These are phyloP conservation scores for Pimephales promelas DNA, from an alignment of 2,113 vertebrate genomes.

Conservation along the genomic window DNA sequence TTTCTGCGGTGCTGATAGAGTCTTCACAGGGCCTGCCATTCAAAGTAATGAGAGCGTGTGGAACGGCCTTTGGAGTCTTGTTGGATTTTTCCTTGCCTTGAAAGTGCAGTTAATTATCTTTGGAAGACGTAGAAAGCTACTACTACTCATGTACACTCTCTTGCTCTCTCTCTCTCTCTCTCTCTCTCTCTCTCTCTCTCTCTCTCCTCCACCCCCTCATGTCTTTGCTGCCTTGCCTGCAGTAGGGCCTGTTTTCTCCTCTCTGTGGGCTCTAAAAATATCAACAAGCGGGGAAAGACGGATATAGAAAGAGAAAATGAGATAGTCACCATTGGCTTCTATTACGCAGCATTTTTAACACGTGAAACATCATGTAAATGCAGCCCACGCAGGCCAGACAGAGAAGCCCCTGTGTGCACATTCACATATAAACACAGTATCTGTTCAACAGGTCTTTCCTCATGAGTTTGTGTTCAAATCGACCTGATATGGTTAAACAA, in stretches of 20 bases:
- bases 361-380: conserved; percentile 35
- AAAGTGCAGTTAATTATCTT: conserved; percentile 41
- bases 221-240: conserved; percentile 61
- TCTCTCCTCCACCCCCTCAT: conserved; percentile 42
- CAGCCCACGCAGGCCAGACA: conserved; percentile 17
- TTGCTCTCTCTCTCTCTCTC: conserved; percentile 11
- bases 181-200: conserved; percentile 21
- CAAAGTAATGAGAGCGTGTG: conserved; percentile 40
- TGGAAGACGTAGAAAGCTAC: conserved; percentile 33
- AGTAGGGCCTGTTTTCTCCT: conserved; percentile 82
- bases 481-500: not conserved
- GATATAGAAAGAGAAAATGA: not conserved
- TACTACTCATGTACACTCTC: conserved; percentile 16
- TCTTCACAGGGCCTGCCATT: conserved; percentile 42
- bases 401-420: not conserved
- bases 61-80: conserved; percentile 23
- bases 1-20: conserved; percentile 28
- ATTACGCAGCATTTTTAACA: conserved; percentile 51
- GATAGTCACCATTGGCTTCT: conserved; percentile 17
- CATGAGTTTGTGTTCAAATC: not conserved
- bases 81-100: conserved; percentile 5
- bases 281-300: conserved; percentile 31
- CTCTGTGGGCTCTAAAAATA: conserved; percentile 74
- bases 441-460: not conserved
- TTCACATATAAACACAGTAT: not conserved